Evolutionary conservation across 2,797 vertebrate genomes (phyloP).

Genomic region (Taenioides sp.): DNA sequence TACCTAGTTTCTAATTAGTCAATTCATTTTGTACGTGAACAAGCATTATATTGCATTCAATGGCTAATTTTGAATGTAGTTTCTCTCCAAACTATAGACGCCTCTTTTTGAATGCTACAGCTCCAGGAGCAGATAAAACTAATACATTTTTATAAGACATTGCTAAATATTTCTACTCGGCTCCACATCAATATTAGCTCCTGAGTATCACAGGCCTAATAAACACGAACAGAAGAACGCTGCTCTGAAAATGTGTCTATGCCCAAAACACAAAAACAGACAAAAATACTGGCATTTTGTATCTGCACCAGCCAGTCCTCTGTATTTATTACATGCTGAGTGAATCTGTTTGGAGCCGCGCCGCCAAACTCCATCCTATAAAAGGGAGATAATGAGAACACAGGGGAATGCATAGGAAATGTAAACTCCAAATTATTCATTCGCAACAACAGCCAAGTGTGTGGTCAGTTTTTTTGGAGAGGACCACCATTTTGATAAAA

Average conservation of each 20-base stretch:
- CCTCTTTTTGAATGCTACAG: neutral
- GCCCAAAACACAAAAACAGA: slow-evolving; percentile 12
- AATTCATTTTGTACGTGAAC: neutral
- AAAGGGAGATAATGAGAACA: slow-evolving; percentile 72
- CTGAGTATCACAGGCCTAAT: neutral
- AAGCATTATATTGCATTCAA: neutral
- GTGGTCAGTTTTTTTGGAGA: slow-evolving; percentile 41
- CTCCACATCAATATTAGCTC: neutral
- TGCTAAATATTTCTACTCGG: neutral
- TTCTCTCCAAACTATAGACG: neutral
- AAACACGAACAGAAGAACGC: neutral
- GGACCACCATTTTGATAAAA: slow-evolving; percentile 31
- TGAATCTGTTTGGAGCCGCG: slow-evolving; percentile 59
- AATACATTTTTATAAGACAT: neutral
- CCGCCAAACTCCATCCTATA: slow-evolving; percentile 55
- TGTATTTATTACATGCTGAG: slow-evolving; percentile 51
- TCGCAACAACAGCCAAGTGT: slow-evolving; percentile 28
- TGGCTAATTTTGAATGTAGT: neutral
- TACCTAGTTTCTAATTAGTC: neutral
- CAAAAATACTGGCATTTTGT: slow-evolving; percentile 19
- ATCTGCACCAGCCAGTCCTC: slow-evolving; percentile 37
- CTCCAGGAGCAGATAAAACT: neutral
- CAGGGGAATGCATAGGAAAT: slow-evolving; percentile 60
- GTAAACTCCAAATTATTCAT: slow-evolving; percentile 53
- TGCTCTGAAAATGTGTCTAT: neutral